These are phyloP conservation scores for Meleagris gallopavo DNA, from an alignment of 2,113 vertebrate species.

Conservation along the genomic window DNA sequence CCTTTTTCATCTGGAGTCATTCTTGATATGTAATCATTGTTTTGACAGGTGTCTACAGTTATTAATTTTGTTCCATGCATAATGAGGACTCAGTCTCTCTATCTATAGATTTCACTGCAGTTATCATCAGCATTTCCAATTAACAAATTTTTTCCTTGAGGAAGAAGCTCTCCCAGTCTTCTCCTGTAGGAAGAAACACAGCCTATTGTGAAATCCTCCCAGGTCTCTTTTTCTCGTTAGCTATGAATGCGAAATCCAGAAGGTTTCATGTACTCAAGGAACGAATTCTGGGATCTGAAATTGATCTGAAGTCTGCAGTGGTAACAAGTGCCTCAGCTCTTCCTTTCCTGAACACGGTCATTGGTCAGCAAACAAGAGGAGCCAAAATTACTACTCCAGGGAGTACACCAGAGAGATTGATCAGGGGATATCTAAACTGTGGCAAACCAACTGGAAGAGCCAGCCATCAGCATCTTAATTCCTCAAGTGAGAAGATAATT, in stretches of 20 bases:
- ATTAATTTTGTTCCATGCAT: background rate
- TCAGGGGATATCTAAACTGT: background rate
- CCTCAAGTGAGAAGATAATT: background rate
- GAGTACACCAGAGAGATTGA: background rate
- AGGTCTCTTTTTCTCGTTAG: background rate
- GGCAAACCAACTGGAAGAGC: background rate
- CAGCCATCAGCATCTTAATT: background rate
- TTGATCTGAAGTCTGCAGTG: background rate
- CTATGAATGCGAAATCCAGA: background rate
- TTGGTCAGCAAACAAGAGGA: background rate
- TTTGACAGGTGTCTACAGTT: slow-evolving; percentile 31
- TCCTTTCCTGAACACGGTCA: background rate
- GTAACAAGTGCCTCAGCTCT: background rate
- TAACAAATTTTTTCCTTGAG: slow-evolving; percentile 16
- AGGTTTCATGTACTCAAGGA: background rate
- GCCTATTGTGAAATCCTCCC: background rate
- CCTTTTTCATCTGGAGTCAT: slow-evolving; percentile 8
- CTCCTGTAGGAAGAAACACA: background rate
- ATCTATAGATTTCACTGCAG: background rate
- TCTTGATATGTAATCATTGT: background rate
- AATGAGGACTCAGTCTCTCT: background rate
- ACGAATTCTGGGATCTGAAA: background rate
- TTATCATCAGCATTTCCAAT: slow-evolving; percentile 22
- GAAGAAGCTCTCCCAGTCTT: background rate
- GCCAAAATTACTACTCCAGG: background rate